Evolutionary conservation across 2,888 invertebrate species (phyloP), one percentile per base, ranked within the genome.

Genomic region (Drosophila pegasa): DNA sequence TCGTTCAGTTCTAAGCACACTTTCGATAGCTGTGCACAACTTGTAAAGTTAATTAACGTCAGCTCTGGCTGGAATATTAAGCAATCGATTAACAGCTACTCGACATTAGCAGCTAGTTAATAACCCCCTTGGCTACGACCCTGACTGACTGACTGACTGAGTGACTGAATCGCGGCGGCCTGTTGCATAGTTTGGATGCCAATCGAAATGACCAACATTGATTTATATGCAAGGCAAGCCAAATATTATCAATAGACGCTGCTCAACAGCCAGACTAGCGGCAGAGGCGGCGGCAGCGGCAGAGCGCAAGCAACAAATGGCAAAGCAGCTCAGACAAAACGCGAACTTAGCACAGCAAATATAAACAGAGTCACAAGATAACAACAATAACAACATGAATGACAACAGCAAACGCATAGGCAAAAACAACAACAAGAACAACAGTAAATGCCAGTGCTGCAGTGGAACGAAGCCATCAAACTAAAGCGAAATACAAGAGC

Each of bases 221-320:
- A 88, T 89, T 88, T 88, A 80, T 89, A 89, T 80, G 87, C 88
- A 88, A 86, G 89, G 87, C 82, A 80, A 85, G 66, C 71, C 60
- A 72, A 89, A 79, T 83, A 86, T 82, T 87, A 75, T 89, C 79
- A 79, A 87, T 82, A 82, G 86, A 68, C 73, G 78, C 82, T 66
- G 82, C 75, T 63, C 68, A 79, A 71, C 65, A 65, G 69, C 55
- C 37, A 61, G 38, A 41, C 43, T 50, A 50, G 51, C 50, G 31
- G 25, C 63, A 35, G 6, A 2, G 10, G 3, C 35, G 4, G 25
- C 43, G 25, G 29, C 5, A 20, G 14, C 12, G 14, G 48, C 8
- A 12, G 14, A 18, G 35, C 33, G 20, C 3, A 27, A 56, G 16
- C 58, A 67, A 29, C 61, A 70, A 78, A 64, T 57, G 59, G 56